Evolutionary conservation across 2,797 vertebrate genomes (phyloP), one percentile per base, ranked within the genome.

Genomic region (Pampus argenteus): DNA sequence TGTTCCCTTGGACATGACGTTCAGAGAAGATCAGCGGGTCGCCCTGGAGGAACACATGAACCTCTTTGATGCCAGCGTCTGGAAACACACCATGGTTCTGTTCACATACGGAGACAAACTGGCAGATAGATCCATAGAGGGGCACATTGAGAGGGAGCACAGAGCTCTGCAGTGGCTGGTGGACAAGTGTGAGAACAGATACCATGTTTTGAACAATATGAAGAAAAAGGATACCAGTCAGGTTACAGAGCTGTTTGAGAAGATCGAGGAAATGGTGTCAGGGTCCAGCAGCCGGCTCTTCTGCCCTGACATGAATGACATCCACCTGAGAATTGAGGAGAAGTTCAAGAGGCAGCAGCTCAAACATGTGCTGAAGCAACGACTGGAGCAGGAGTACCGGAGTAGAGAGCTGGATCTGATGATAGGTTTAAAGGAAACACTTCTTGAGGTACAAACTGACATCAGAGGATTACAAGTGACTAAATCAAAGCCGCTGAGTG

Each of bases 1-100:
- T 3, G 51, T 91, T 31, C 74, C 84, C 6, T 38, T 86, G 18
- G 71, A 83, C 51, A 20, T 71, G 56, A 42, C 9, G 0, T 90
- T 92, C 26, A 42, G 31, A 45, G 42, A 85, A 1, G 14, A 1
- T 31, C 60, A 87, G 9, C 42, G 0, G 68, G 66, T 4, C 9
- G 17, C 51, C 5, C 17, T 88, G 58, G 50, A 84, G 44, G 72
- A 81, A 4, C 72, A 86, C 59, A 45, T 88, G 64, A 67, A 49
- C 20, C 78, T 86, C 47, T 78, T 89, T n/a, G 77, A 52, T 13
- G 52, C 31, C 34, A 55, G 15, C 2, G 2, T 88, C 66, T 90
- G 90, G 90, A 87, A 81, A 48, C 76, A 92, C 15, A 34, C 84
- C 1, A 51, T 89, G 3, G 60, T 91, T 34, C 28, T 92, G 36